Conservation (phyloP, 1,140 invertebrate genomes). For the Neuroterus valhalla region DNA sequence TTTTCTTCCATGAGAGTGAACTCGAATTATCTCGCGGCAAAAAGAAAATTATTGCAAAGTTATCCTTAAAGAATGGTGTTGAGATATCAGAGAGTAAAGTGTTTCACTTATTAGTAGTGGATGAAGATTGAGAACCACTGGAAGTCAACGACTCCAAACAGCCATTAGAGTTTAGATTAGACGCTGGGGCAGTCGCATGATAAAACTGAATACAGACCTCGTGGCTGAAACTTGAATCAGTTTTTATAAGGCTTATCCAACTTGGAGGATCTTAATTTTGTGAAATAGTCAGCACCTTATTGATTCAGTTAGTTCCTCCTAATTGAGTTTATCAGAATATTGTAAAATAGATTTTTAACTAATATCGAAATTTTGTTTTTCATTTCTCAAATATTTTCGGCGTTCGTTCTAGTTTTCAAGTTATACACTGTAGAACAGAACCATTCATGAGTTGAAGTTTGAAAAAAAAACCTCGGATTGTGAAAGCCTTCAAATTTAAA, state of each 20-base stretch:
- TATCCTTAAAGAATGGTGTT: background rate
- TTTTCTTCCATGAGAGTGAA: conserved; percentile 40
- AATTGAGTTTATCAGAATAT: too few species aligned
- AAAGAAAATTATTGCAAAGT: background rate
- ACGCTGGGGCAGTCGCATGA: conserved; percentile 45
- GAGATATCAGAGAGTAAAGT: background rate
- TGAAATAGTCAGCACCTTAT: too few species aligned
- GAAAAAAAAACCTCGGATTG: too few species aligned
- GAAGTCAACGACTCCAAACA: conserved; percentile 59
- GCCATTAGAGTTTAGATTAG: conserved; percentile 50
- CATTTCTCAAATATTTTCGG: too few species aligned
- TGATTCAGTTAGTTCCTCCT: too few species aligned
- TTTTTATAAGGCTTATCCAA: background rate
- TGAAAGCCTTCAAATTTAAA: too few species aligned
- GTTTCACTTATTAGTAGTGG: background rate
- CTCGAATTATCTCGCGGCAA: background rate
- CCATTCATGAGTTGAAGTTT: too few species aligned
- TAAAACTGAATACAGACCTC: background rate
- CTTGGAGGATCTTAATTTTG: too few species aligned
- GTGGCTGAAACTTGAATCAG: background rate
- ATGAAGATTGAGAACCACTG: conserved; percentile 53
- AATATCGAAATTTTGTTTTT: too few species aligned
- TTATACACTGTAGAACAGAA: too few species aligned
- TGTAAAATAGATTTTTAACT: too few species aligned
- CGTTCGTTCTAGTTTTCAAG: too few species aligned